Percentiles rank a stretch among this genome's conserved stretches.
These are phyloP conservation scores for Drosophila guanche DNA, from an alignment of 1,140 invertebrate genomes.

Conservation along the genomic window DNA sequence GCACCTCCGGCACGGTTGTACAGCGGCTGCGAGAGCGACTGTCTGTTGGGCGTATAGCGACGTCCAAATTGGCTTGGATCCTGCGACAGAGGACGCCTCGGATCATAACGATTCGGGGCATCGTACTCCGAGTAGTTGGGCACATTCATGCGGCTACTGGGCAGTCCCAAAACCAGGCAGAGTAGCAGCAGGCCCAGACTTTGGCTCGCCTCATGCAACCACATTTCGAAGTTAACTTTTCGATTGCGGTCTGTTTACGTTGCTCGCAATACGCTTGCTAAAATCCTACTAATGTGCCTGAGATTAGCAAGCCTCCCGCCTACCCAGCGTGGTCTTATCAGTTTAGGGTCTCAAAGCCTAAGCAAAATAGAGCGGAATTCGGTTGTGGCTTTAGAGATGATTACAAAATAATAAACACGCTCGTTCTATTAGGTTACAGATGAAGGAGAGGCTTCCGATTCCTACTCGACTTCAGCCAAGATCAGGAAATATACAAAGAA, in stretches of 20 bases:
- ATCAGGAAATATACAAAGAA: too few species aligned
- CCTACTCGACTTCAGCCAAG: too few species aligned
- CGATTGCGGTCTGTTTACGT: background rate
- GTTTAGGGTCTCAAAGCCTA: constrained; percentile 21
- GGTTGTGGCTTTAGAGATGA: constrained; percentile 4
- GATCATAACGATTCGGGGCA: constrained; percentile 22
- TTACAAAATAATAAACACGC: background rate
- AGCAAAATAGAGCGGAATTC: constrained; percentile 16
- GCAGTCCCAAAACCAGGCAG: constrained; percentile 11
- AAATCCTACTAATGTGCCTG: constrained; percentile 55
- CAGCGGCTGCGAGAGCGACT: constrained; percentile 11
- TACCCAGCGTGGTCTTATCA: constrained; percentile 51
- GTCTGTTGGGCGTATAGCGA: constrained; percentile 16
- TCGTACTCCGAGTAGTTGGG: constrained; percentile 50
- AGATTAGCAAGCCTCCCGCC: constrained; percentile 1
- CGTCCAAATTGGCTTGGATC: constrained; percentile 14
- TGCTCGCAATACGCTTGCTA: constrained; percentile 53
- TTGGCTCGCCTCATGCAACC: constrained; percentile 12
- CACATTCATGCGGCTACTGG: constrained; percentile 8
- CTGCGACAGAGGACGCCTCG: constrained; percentile 9
- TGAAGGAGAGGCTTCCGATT: too few species aligned
- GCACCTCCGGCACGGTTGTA: constrained; percentile 32
- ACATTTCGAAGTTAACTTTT: constrained; percentile 17
- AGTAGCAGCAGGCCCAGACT: constrained; percentile 16
- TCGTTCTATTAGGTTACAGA: too few species aligned